A percentile compares a stretch with the other conserved stretches of the same genome.
Conservation (phyloP, 1,140 invertebrate species). For the Bathynomus jamesi region DNA sequence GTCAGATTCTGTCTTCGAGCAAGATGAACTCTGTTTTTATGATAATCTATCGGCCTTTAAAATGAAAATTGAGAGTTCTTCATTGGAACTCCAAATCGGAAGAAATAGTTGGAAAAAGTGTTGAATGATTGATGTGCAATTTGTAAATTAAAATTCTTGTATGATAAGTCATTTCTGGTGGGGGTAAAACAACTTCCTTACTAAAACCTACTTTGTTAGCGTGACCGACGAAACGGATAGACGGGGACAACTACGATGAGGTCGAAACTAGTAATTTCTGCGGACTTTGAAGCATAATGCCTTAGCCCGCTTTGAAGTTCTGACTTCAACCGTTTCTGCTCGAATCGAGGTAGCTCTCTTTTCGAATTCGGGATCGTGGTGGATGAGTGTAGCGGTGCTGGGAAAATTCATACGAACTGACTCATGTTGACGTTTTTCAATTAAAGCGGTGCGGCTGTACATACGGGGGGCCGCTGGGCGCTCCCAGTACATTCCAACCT, state of each 20-base stretch:
- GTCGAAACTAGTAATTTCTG: background rate
- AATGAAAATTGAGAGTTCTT: too few species aligned
- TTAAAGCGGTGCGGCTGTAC: conserved; percentile 23
- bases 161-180: too few species aligned
- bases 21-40: too few species aligned
- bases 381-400: background rate
- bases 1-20: too few species aligned
- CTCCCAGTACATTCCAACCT: conserved; percentile 33
- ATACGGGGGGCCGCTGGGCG: conserved; percentile 30
- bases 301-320: background rate
- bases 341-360: background rate
- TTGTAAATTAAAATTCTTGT: too few species aligned
- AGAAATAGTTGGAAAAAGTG: too few species aligned
- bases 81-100: too few species aligned
- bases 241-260: background rate
- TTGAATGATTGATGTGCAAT: too few species aligned
- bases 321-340: background rate
- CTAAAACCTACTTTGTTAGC: background rate
- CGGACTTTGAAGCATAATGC: background rate
- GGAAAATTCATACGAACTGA: conserved; percentile 1
- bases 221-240: background rate
- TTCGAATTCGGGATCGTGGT: background rate
- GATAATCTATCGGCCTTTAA: too few species aligned
- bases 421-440: conserved; percentile 27
- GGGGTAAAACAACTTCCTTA: too few species aligned